phyloP scores from a whole-genome alignment of 2,888 invertebrate species.

The Fragum sueziense region DNA sequence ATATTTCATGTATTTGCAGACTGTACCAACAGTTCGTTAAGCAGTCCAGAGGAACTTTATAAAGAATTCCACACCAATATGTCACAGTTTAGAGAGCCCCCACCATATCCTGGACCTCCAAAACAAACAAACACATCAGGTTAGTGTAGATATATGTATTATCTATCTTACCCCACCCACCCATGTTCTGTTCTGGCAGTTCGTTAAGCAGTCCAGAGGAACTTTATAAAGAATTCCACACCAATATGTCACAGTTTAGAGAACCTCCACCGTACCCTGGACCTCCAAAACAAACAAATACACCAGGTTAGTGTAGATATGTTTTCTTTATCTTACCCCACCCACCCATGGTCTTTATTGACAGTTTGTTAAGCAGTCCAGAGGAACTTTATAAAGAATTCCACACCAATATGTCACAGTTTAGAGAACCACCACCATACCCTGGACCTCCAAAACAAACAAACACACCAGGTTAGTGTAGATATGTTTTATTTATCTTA shows the following conservation, averaged over 20 bases:
- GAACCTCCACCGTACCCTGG: slow-evolving; percentile 79
- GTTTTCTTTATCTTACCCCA: no score
- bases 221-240: slow-evolving; percentile 56
- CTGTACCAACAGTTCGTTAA: slow-evolving; percentile 23
- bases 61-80: slow-evolving; percentile 55
- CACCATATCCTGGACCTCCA: slow-evolving; percentile 77
- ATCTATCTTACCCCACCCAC: slow-evolving; percentile 56
- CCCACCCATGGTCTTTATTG: background rate
- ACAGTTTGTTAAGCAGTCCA: slow-evolving; percentile 46
- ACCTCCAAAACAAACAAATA: slow-evolving; percentile 71
- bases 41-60: slow-evolving; percentile 54
- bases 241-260: slow-evolving; percentile 69
- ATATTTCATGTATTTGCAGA: background rate
- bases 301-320: slow-evolving; percentile 14
- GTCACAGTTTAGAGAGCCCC: slow-evolving; percentile 76
- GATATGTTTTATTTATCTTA: background rate
- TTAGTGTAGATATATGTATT: background rate
- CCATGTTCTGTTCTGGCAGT: no score
- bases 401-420: slow-evolving; percentile 67
- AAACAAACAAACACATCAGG: slow-evolving; percentile 65
- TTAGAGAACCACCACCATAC: slow-evolving; percentile 78
- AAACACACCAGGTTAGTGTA: slow-evolving; percentile 24
- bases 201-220: slow-evolving; percentile 54
- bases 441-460: slow-evolving; percentile 76
- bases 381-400: slow-evolving; percentile 57